These are phyloP conservation scores for Characodon lateralis DNA, from an alignment of 2,797 vertebrate genomes.

Conservation along the genomic window DNA sequence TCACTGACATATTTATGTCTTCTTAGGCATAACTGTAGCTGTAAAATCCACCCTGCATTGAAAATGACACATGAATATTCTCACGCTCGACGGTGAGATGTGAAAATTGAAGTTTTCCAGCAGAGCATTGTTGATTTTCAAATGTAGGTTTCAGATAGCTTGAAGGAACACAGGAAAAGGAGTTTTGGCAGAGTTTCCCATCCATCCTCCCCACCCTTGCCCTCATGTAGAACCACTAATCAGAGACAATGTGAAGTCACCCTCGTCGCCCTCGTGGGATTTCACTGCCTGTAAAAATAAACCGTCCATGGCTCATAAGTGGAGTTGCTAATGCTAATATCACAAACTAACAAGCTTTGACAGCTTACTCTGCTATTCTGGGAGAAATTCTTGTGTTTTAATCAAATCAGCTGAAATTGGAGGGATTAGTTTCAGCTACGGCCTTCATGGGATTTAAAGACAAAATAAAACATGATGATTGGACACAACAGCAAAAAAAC, in stretches of 20 bases:
- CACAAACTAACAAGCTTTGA: conserved; percentile 54
- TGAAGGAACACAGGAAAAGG: conserved; percentile 51
- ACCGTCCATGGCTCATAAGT: conserved; percentile 55
- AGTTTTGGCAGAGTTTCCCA: conserved; percentile 64
- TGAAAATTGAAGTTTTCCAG: conserved; percentile 44
- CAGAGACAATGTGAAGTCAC: conserved; percentile 78
- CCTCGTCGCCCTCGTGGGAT: conserved; percentile 64
- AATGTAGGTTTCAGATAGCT: conserved; percentile 68
- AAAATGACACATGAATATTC: conserved; percentile 9
- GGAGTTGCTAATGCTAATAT: conserved; percentile 62
- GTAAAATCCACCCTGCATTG: conserved; percentile 6
- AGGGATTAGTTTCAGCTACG: background rate
- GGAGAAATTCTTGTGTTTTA: conserved; percentile 9
- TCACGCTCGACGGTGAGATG: conserved; percentile 30
- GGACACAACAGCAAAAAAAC: background rate
- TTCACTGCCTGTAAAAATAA: conserved; percentile 75
- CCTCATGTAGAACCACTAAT: conserved; percentile 68
- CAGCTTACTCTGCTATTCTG: conserved; percentile 35
- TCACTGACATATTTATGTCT: conserved; percentile 21
- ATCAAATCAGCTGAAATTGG: conserved; percentile 3
- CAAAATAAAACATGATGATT: conserved; percentile 10
- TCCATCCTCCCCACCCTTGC: conserved; percentile 51
- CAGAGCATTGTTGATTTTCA: conserved; percentile 37
- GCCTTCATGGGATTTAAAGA: background rate
- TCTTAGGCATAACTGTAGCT: conserved; percentile 4